Evolutionary conservation across 2,797 vertebrate species (phyloP).

Genomic region (Acipenser transmontanus): DNA sequence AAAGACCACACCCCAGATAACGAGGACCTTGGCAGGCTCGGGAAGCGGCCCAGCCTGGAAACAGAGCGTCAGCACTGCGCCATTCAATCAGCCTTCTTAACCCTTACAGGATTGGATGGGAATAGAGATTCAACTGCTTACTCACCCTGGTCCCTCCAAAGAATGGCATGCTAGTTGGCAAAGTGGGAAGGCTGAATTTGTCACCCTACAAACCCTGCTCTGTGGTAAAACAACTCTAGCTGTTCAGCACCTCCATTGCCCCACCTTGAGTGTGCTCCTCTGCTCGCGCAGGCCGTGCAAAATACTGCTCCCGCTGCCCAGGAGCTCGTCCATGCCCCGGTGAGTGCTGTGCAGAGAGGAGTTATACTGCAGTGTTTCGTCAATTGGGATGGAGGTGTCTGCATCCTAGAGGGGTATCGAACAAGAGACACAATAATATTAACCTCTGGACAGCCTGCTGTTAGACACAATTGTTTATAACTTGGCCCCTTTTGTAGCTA

Average conservation of each 20-base stretch:
- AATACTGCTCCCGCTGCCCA: constrained; percentile 85
- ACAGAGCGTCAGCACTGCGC: constrained; percentile 36
- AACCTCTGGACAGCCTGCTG: too few relatives aligned
- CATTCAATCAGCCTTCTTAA: constrained; percentile 6
- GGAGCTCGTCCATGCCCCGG: constrained; percentile 86
- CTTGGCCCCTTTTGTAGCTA: too few relatives aligned
- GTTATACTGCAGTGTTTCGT: constrained; percentile 89
- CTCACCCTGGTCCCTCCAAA: not conserved
- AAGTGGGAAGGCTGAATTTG: too few relatives aligned
- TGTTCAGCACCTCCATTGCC: constrained; percentile 25
- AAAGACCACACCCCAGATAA: constrained; percentile 62
- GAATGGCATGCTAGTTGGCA: too few relatives aligned
- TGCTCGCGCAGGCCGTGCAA: constrained; percentile 87
- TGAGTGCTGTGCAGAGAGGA: constrained; percentile 83
- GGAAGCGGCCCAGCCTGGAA: constrained; percentile 63
- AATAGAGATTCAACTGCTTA: not conserved
- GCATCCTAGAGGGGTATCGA: constrained; percentile 73
- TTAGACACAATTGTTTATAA: too few relatives aligned
- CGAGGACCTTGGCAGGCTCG: constrained; percentile 42
- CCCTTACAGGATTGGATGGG: too few relatives aligned
- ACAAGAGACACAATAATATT: too few relatives aligned
- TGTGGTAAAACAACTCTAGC: too few relatives aligned
- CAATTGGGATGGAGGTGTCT: constrained; percentile 93
- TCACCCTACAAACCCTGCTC: too few relatives aligned
- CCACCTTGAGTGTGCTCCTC: constrained; percentile 87